Base-by-base conservation (phyloP, 2,888 invertebrate genomes). In the Nomada fucata region DNA sequence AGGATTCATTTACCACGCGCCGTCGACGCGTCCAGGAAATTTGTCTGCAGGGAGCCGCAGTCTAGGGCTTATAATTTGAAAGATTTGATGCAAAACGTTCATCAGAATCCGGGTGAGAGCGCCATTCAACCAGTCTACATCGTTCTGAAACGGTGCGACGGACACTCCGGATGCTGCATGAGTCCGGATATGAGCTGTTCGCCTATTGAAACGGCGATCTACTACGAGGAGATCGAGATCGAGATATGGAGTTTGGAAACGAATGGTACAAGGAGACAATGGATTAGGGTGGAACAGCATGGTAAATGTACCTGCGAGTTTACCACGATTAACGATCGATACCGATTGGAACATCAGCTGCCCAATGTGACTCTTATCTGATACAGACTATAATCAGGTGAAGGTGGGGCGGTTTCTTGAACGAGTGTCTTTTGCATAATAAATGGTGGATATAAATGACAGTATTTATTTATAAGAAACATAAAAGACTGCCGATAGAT, bases 81-180 rank as follows among this genome's bases (percentile, higher is more conserved):
- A 11, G 90, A 92, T 44, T 36, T 91, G 53, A 78, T 90, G 82
- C 82, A 86, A 26, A 73, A 50, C 13, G 10, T 68, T 1, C 55
- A 85, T 3, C 61, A 78, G 20, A 82, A 85, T 68, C 42, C 84
- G 0, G 84, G 80, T 0, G 86, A 89, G n/a, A 83, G 71, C n/a
- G 77, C 80, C 0, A 80, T 83, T 44, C 82, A 74, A 9, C 92
- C 92, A 15, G 59, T 85, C 5, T 91, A 90, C 60, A 85, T 91
- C 0, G 86, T 91, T 2, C 36, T 91, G 15, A 88, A 87, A 20
- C 89, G 91, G 26, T 93, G 93, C 82, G 93, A 93, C 72, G 82
- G 76, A 5, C 89, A 91, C n/a, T 83, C 93, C 1, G 93, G 93
- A 2, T 93, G 93, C 57, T 93, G 93, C 64, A 23, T 4, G 23